A percentile compares a stretch with the other conserved stretches of the same genome.
Conservation (phyloP, 2,113 vertebrate species). For the Osmerus mordax region DNA sequence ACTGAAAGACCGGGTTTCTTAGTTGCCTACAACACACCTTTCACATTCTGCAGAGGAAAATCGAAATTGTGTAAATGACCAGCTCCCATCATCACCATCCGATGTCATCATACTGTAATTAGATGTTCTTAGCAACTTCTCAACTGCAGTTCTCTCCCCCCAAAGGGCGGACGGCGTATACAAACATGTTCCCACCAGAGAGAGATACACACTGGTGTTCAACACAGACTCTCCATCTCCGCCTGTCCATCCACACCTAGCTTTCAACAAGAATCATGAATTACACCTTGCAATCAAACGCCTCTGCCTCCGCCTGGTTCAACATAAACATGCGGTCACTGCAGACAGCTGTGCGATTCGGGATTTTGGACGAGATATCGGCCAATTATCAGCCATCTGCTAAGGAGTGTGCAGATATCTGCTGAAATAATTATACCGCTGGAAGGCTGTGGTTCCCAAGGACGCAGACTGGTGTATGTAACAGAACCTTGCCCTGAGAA, state of each 20-base stretch:
- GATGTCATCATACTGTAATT: too few species aligned
- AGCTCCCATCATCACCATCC: too few species aligned
- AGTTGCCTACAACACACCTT: neutral
- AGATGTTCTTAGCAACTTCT: too few species aligned
- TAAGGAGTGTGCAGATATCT: slow-evolving; percentile 22
- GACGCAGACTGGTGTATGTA: slow-evolving; percentile 12
- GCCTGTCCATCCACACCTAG: slow-evolving; percentile 30
- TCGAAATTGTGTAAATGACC: too few species aligned
- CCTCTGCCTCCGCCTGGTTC: slow-evolving; percentile 3
- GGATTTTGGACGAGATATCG: slow-evolving; percentile 31
- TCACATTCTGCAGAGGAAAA: too few species aligned
- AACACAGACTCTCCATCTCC: slow-evolving; percentile 3
- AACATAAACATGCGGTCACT: slow-evolving; percentile 45
- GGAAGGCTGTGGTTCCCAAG: slow-evolving; percentile 11
- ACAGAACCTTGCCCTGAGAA: slow-evolving; percentile 20
- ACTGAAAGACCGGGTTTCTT: slow-evolving; percentile 21
- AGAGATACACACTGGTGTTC: neutral
- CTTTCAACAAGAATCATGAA: slow-evolving; percentile 39
- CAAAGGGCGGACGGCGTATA: too few species aligned
- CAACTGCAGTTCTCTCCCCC: too few species aligned
- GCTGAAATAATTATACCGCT: slow-evolving; percentile 39
- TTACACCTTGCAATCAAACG: slow-evolving; percentile 23
- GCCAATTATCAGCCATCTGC: slow-evolving; percentile 39
- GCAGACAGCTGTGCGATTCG: slow-evolving; percentile 27
- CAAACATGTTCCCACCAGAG: neutral